A percentile compares a stretch with the other conserved stretches of the same genome.
Evolutionary conservation across 2,797 vertebrate species (phyloP).

Genomic region (Leucoraja ocellata): DNA sequence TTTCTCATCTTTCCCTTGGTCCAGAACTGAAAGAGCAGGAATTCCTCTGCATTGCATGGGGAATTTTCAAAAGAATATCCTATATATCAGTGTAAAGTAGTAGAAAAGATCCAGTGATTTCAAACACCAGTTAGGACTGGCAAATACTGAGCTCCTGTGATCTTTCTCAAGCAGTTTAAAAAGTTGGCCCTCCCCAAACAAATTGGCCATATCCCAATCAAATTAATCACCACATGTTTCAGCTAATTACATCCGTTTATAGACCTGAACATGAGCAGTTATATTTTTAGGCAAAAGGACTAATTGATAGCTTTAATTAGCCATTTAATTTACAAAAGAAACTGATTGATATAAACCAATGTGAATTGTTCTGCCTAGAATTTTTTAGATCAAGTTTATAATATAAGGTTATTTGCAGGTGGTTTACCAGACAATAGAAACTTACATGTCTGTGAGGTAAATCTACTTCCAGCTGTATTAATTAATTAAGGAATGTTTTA

Average conservation of each 20-base stretch:
- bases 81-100: neutral
- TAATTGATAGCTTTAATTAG: neutral
- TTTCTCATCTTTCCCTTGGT: neutral
- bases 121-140: neutral
- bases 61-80: neutral
- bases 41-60: neutral
- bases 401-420: neutral
- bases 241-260: neutral
- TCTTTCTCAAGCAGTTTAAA: neutral
- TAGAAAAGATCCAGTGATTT: neutral
- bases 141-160: neutral
- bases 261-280: neutral
- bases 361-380: neutral
- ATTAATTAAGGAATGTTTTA: neutral
- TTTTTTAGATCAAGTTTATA: neutral
- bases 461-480: neutral
- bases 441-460: neutral
- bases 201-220: no score
- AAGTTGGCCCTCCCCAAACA: neutral
- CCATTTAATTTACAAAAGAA: neutral
- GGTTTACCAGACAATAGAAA: neutral
- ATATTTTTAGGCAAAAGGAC: neutral
- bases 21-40: neutral
- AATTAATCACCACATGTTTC: neutral
- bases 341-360: neutral